Evolutionary conservation across 2,888 invertebrate species (phyloP).

Genomic region (Leptinotarsa rubiginosa): DNA sequence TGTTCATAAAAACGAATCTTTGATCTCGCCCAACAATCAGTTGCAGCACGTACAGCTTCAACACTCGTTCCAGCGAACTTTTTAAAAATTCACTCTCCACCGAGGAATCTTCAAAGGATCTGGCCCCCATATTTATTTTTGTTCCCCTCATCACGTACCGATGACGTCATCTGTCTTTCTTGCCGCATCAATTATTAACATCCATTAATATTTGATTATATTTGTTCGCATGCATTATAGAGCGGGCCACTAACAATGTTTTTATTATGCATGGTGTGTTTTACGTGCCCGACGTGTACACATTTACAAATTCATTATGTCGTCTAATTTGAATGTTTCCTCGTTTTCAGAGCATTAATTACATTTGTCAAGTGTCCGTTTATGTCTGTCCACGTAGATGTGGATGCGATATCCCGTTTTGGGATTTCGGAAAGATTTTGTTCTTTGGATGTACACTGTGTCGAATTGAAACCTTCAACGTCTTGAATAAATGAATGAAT

Average conservation of each 20-base stretch:
- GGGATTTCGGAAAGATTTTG: background rate
- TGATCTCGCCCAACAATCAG: slow-evolving; percentile 5
- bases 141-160: slow-evolving; percentile 51
- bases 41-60: slow-evolving; percentile 31
- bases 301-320: slow-evolving; percentile 56
- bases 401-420: background rate
- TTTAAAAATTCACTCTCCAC: slow-evolving; percentile 55
- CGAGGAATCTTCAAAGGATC: slow-evolving; percentile 57
- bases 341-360: slow-evolving; percentile 53
- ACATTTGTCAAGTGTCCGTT: slow-evolving; percentile 29
- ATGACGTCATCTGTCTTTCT: slow-evolving; percentile 59
- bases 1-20: background rate
- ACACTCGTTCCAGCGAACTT: slow-evolving; percentile 33
- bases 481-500: no score
- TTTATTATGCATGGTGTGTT: slow-evolving; percentile 59
- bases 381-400: background rate
- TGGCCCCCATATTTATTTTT: slow-evolving; percentile 53
- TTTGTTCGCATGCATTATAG: slow-evolving; percentile 61
- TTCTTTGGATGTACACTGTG: background rate
- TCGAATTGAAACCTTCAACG: no score
- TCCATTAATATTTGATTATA: slow-evolving; percentile 61
- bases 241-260: slow-evolving; percentile 61
- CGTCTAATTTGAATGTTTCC: slow-evolving; percentile 55
- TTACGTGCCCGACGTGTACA: slow-evolving; percentile 47
- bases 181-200: slow-evolving; percentile 57